Conservation (phyloP, 2,888 invertebrate genomes). For the Pyrgus malvae region DNA sequence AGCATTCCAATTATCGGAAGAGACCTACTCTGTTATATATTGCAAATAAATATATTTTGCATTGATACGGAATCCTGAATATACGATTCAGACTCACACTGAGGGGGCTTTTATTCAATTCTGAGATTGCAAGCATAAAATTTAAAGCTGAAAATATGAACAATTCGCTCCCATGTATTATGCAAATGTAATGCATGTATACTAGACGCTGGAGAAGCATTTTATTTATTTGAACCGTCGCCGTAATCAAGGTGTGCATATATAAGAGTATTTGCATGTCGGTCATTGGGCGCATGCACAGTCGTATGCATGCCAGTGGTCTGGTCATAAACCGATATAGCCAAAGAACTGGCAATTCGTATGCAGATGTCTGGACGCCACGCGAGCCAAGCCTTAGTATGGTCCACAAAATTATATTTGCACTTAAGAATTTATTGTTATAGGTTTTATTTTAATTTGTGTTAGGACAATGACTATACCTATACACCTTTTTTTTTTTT, state of each 20-base stretch:
- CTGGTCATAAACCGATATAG: conserved; percentile 47
- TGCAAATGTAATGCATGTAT: conserved; percentile 21
- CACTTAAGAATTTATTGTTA: no score
- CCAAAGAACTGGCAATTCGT: conserved; percentile 49
- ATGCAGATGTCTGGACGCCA: conserved; percentile 58
- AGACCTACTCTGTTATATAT: no score
- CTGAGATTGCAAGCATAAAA: background rate
- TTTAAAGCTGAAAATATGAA: conserved; percentile 17
- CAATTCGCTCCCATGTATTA: conserved; percentile 16
- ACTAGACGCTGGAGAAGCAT: conserved; percentile 4
- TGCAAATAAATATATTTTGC: no score
- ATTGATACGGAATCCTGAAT: no score
- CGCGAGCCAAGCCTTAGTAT: conserved; percentile 41
- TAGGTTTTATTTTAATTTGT: no score
- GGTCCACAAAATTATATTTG: no score
- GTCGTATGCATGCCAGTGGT: conserved; percentile 40
- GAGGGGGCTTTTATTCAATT: conserved; percentile 9
- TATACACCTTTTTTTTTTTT: no score
- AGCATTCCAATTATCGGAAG: no score
- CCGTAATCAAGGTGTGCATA: conserved; percentile 42
- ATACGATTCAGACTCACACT: no score
- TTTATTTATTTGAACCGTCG: conserved; percentile 20
- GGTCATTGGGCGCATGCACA: conserved; percentile 40
- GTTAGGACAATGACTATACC: no score
- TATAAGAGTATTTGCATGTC: conserved; percentile 46